Conservation (phyloP, 2,797 vertebrate genomes). For the Heliangelus exortis region DNA sequence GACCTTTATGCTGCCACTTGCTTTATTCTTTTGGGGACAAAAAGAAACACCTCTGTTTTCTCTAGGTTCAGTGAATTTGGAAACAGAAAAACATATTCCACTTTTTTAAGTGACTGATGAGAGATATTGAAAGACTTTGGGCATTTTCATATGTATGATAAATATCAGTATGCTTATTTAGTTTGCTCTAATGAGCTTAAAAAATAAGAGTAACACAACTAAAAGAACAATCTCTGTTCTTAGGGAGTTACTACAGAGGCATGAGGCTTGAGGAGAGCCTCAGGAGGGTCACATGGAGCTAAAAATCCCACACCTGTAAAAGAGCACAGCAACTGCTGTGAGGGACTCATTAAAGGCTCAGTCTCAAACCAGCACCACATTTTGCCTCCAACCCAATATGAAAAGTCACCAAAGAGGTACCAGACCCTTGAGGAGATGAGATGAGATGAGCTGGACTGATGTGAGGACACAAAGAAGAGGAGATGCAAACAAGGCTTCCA, state of each 20-base stretch:
- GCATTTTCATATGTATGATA: background rate
- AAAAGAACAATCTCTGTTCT: background rate
- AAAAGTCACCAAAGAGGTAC: background rate
- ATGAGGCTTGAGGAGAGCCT: background rate
- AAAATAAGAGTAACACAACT: background rate
- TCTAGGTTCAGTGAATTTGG: background rate
- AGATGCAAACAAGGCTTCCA: background rate
- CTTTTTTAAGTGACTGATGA: background rate
- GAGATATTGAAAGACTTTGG: background rate
- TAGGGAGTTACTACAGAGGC: too few relatives aligned
- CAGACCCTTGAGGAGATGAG: background rate
- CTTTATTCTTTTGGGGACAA: background rate
- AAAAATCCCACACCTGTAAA: background rate
- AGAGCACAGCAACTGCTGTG: background rate
- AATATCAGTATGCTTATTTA: background rate
- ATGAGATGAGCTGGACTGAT: background rate
- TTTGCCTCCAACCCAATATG: background rate
- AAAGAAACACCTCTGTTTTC: background rate
- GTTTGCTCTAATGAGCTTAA: background rate
- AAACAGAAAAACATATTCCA: background rate
- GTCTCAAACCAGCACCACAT: background rate
- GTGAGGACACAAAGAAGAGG: background rate
- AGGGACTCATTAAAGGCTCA: background rate
- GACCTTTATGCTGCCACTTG: background rate
- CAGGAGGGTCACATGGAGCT: fast-evolving